phyloP scores from a whole-genome alignment of 1,140 invertebrate species.

The Pseudobourletiella spinata region DNA sequence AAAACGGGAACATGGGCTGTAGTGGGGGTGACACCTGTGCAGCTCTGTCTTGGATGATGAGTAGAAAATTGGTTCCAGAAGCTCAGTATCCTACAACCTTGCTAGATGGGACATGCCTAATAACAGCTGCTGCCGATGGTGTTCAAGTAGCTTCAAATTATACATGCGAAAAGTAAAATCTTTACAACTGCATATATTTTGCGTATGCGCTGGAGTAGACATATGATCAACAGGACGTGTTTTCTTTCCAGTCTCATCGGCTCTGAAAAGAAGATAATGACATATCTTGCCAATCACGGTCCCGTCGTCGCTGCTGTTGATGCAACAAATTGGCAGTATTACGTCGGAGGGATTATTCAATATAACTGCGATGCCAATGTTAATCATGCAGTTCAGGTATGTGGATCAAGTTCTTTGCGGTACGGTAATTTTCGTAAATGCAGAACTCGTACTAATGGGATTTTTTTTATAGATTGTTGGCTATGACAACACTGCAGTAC shows the following conservation, averaged over 20 bases:
- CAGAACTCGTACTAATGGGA: neutral
- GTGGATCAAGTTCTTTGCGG: neutral
- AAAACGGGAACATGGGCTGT: slow-evolving; percentile 63
- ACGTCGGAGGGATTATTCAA: slow-evolving; percentile 74
- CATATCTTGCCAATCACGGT: slow-evolving; percentile 55
- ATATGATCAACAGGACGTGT: neutral
- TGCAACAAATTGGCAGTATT: slow-evolving; percentile 77
- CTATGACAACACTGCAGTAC: slow-evolving; percentile 60
- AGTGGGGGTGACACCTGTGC: slow-evolving; percentile 69
- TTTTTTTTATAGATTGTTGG: slow-evolving; percentile 58
- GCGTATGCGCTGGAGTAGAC: no score
- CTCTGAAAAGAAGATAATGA: slow-evolving; percentile 57
- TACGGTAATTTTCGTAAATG: neutral
- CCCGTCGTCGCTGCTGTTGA: slow-evolving; percentile 72
- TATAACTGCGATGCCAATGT: slow-evolving; percentile 61
- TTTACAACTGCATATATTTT: no score
- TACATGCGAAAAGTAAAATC: slow-evolving; percentile 47
- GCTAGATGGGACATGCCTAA: slow-evolving; percentile 48
- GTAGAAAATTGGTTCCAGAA: slow-evolving; percentile 52
- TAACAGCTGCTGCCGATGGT: slow-evolving; percentile 26
- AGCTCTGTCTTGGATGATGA: slow-evolving; percentile 61
- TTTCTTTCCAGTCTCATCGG: slow-evolving; percentile 50
- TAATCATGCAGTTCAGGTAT: slow-evolving; percentile 68
- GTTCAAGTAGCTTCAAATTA: slow-evolving; percentile 41
- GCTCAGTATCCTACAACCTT: slow-evolving; percentile 57